Percentiles rank a stretch among this genome's conserved stretches.
Conservation (phyloP, 2,797 vertebrate species). For the Hippoglossus hippoglossus region DNA sequence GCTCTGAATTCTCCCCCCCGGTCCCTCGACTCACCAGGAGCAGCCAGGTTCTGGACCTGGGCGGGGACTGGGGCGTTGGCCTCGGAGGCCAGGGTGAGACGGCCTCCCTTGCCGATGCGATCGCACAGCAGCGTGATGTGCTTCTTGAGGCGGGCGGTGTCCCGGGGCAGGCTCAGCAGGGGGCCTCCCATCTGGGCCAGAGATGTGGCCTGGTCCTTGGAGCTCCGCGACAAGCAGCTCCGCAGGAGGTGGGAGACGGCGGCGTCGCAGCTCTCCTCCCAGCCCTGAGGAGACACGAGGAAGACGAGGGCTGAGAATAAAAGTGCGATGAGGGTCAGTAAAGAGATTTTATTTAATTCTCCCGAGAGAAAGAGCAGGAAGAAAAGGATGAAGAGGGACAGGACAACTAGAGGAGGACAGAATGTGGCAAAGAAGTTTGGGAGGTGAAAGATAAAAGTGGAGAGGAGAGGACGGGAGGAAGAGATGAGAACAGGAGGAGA, state of each 20-base stretch:
- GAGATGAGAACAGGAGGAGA: not conserved
- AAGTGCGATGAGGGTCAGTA: too few species aligned
- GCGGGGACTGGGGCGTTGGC: conserved; percentile 75
- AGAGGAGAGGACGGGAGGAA: not conserved
- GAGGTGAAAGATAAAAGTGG: not conserved
- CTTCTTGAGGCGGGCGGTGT: conserved; percentile 92
- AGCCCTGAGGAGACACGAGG: conserved; percentile 82
- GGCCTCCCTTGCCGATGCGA: conserved; percentile 92
- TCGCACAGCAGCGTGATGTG: conserved; percentile 94
- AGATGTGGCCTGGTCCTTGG: conserved; percentile 92
- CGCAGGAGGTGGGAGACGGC: conserved; percentile 92
- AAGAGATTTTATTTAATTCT: too few species aligned
- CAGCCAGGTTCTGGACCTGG: conserved; percentile 76
- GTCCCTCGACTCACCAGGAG: conserved; percentile 85
- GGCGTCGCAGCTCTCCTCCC: conserved; percentile 96
- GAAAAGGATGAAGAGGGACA: not conserved
- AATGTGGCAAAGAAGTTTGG: not conserved
- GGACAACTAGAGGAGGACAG: too few species aligned
- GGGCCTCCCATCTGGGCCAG: conserved; percentile 78
- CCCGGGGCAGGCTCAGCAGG: conserved; percentile 87
- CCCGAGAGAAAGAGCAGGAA: too few species aligned
- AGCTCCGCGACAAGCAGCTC: conserved; percentile 92
- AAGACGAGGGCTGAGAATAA: not conserved
- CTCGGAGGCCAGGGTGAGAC: conserved; percentile 89
- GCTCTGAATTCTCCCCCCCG: not conserved